Conservation (phyloP, 2,797 vertebrate species). For the Potorous gilbertii region DNA sequence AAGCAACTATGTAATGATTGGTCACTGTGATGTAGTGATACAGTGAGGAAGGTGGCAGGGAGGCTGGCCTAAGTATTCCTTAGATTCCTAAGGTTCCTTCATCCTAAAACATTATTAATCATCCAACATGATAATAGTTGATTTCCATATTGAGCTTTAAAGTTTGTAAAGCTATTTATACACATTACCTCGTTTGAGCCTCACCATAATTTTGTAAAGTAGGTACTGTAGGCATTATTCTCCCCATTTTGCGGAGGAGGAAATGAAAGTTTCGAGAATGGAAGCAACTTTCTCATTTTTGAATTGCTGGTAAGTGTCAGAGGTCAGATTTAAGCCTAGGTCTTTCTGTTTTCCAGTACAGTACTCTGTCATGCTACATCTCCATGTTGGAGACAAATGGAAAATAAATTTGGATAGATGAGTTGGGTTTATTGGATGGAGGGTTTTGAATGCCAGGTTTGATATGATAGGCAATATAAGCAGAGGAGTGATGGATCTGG, state of each 20-base stretch:
- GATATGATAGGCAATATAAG: background rate
- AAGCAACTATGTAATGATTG: background rate
- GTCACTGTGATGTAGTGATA: background rate
- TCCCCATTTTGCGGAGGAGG: background rate
- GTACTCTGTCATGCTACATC: background rate
- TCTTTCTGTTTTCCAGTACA: background rate
- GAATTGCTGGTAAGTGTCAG: background rate
- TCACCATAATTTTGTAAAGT: background rate
- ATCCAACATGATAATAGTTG: background rate
- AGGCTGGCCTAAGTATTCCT: background rate
- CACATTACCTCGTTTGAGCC: background rate
- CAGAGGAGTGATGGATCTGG: background rate
- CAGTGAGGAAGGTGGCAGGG: background rate
- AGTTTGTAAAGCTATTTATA: background rate
- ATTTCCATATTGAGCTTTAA: background rate
- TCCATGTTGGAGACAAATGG: background rate
- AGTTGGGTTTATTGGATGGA: background rate
- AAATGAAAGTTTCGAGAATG: background rate
- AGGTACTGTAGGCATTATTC: background rate
- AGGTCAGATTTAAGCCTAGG: background rate
- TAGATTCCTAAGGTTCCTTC: background rate
- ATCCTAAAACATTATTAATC: background rate
- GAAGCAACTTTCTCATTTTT: background rate
- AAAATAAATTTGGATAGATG: background rate
- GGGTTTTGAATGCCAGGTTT: background rate